Evolutionary conservation across 2,113 vertebrate species (phyloP), one percentile per base, ranked within the genome.

Genomic region (Sinocyclocheilus maitianheensis): DNA sequence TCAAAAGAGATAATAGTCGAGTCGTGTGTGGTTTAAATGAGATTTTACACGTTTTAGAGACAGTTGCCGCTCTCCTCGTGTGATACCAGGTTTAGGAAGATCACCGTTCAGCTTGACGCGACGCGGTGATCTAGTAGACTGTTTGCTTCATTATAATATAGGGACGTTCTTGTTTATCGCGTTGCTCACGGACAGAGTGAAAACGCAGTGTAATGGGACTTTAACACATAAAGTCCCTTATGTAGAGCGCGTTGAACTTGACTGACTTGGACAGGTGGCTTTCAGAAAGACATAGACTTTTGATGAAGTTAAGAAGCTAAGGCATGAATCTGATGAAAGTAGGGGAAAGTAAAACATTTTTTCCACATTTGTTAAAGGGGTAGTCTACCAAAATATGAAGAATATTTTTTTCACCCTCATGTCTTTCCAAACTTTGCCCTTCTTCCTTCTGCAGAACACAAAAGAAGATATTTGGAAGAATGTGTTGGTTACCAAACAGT

Each of bases 1-100:
- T 80, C 65, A 85, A 20, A 85, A 78, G 58, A 85, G 51, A 60
- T 88, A 80, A 86, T 22, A 65, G 82, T 82, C 55, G 65, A 85
- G n/a, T 80, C 69, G 79, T 14, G 40, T 40, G 51, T 24, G 72
- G 9, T 40, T 69, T 79, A 26, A 30, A 20, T 62, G 79, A 77
- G 48, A 34, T 71, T 84, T 74, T 4, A 63, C 0, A 58, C 18
- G 1, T 58, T 67, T 71, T 20, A 88, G 10, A 14, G 16, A 20
- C 26, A 5, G 18, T 83, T 72, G 34, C 51, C 12, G 58, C 62
- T 60, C 37, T 55, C 60, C 16, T 18, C 6, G 3, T 55, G 1
- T 46, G 10, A 2, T 9, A n/a, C 30, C 53, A 8, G 8, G 22
- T 37, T 48, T 83, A 5, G 37, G 67, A 4, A 22, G 71, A 53